Conservation (phyloP, 2,797 vertebrate genomes). For the Monodelphis domestica region DNA sequence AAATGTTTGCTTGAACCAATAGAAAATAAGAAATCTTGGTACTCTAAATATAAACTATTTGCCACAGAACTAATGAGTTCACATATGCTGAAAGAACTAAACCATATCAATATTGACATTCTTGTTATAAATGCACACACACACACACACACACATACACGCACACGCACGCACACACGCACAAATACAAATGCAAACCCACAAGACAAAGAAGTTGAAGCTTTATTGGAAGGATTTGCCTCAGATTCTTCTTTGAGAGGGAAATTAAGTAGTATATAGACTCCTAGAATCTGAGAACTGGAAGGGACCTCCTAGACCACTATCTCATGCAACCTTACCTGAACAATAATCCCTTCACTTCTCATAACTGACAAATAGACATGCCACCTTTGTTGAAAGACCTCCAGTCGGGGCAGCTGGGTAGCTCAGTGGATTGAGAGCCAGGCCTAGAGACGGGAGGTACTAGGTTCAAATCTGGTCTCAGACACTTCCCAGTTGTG, state of each 20-base stretch:
- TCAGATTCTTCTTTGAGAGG: background rate
- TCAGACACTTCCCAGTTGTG: too few relatives aligned
- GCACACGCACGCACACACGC: too few relatives aligned
- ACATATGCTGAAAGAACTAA: background rate
- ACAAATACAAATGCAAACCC: too few relatives aligned
- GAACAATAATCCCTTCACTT: background rate
- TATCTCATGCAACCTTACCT: background rate
- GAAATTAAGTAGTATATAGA: background rate
- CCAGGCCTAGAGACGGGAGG: too few relatives aligned
- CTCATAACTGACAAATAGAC: too few relatives aligned
- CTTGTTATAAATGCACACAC: background rate
- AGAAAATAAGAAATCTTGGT: background rate
- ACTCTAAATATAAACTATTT: background rate
- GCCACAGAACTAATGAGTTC: background rate
- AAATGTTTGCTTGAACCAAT: background rate
- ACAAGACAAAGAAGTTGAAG: background rate
- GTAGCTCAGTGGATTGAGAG: too few relatives aligned
- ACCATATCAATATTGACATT: background rate
- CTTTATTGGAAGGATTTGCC: background rate
- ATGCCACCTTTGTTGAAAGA: background rate
- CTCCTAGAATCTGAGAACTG: background rate
- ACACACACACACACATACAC: too few relatives aligned
- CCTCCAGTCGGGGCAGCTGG: too few relatives aligned
- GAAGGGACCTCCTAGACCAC: background rate
- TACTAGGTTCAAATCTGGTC: too few relatives aligned